phyloP scores from a whole-genome alignment of 2,113 vertebrate species.

The Periophthalmodon schlosseri region DNA sequence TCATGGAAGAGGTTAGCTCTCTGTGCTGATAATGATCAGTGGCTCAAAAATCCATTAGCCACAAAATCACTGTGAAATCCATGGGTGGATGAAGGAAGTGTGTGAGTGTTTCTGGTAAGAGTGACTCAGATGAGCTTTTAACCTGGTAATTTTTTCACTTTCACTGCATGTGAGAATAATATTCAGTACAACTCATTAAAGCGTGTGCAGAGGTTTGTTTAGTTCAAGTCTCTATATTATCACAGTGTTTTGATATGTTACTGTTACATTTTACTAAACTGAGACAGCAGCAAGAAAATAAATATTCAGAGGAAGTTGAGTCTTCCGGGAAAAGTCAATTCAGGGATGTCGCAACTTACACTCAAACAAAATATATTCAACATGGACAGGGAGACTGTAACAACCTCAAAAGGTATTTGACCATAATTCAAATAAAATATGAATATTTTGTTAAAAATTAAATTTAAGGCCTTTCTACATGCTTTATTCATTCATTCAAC shows the following conservation, averaged over 20 bases:
- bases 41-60: slow-evolving; percentile 12
- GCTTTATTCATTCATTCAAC: too few relatives aligned
- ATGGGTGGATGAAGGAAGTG: slow-evolving; percentile 33
- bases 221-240: background rate
- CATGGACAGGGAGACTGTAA: too few relatives aligned
- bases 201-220: background rate
- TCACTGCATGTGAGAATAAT: background rate
- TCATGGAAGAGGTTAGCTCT: background rate
- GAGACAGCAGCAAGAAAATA: background rate
- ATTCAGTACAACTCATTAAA: background rate
- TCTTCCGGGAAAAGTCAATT: background rate
- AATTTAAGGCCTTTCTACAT: too few relatives aligned
- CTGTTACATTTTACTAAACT: background rate
- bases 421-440: too few relatives aligned
- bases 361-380: background rate
- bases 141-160: background rate
- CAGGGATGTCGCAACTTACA: background rate
- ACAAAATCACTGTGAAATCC: slow-evolving; percentile 49
- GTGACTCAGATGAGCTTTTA: slow-evolving; percentile 47
- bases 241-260: background rate
- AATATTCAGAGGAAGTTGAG: background rate
- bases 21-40: background rate
- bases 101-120: slow-evolving; percentile 38
- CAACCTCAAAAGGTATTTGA: too few relatives aligned
- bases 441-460: too few relatives aligned